These are phyloP conservation scores for Parnassius mnemosyne DNA, from an alignment of 2,888 invertebrate species.

Conservation along the genomic window DNA sequence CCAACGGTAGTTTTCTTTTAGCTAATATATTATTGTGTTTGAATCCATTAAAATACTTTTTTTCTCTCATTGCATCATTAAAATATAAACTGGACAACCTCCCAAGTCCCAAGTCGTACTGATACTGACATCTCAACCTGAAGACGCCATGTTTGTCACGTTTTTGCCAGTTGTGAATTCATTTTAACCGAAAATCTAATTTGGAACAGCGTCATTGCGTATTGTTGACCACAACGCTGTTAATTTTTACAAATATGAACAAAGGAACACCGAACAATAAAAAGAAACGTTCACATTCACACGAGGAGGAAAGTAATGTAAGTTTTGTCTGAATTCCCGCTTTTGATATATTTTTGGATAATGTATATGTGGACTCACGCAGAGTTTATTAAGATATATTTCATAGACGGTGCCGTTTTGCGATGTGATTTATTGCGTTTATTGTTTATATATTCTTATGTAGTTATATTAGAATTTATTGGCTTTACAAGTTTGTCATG, in stretches of 20 bases:
- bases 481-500: neutral
- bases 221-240: conserved; percentile 28
- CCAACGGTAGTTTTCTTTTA: neutral
- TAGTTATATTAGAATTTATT: no score
- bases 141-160: conserved; percentile 77
- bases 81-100: neutral
- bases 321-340: conserved; percentile 63
- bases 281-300: conserved; percentile 52
- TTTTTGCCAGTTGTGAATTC: conserved; percentile 67
- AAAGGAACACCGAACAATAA: conserved; percentile 48
- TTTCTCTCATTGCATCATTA: no score
- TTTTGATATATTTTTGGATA: conserved; percentile 47
- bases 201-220: conserved; percentile 33
- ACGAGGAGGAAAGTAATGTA: conserved; percentile 55
- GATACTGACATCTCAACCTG: conserved; percentile 30
- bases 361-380: conserved; percentile 51
- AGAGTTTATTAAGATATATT: conserved; percentile 48
- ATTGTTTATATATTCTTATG: neutral
- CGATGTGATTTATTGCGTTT: conserved; percentile 28
- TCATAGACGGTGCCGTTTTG: conserved; percentile 31
- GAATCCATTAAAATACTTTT: no score
- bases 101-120: neutral
- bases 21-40: neutral
- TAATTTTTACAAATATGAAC: conserved; percentile 51
- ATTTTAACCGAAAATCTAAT: conserved; percentile 47